These are phyloP conservation scores for Brenthis hecate DNA, from an alignment of 2,888 invertebrate species.

Conservation along the genomic window DNA sequence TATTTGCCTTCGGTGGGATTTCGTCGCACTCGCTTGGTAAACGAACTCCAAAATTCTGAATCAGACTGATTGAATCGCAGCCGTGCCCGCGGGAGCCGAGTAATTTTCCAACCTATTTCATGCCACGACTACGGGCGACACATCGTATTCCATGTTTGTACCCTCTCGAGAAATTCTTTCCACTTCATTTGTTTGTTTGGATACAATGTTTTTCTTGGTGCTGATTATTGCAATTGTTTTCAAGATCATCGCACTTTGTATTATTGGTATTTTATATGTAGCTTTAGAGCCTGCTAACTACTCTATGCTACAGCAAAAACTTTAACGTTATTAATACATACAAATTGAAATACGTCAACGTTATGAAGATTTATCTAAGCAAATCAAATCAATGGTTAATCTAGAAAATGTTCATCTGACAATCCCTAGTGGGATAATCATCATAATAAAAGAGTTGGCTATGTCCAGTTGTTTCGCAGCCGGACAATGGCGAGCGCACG, in stretches of 20 bases:
- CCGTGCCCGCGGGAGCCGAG: constrained; percentile 73
- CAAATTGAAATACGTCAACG: no score
- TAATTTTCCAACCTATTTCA: constrained; percentile 80
- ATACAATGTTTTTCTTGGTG: constrained; percentile 42
- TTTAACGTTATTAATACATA: no score
- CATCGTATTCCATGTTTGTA: constrained; percentile 61
- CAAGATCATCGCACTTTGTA: not conserved
- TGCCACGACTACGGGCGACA: constrained; percentile 58
- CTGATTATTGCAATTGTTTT: constrained; percentile 42
- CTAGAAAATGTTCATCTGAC: constrained; percentile 46
- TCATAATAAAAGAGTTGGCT: constrained; percentile 64
- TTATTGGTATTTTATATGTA: not conserved
- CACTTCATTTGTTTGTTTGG: constrained; percentile 77
- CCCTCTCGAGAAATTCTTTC: constrained; percentile 75
- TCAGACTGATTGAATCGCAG: constrained; percentile 79
- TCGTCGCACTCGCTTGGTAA: constrained; percentile 67
- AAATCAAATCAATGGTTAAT: constrained; percentile 47
- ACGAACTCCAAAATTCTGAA: constrained; percentile 80
- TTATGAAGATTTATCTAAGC: constrained; percentile 2
- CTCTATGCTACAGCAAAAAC: no score
- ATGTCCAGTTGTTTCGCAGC: constrained; percentile 68
- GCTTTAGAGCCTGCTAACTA: no score
- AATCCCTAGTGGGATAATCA: constrained; percentile 55
- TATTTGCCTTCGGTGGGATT: constrained; percentile 59
- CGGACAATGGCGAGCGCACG: constrained; percentile 70